Evolutionary conservation across 2,888 invertebrate species (phyloP), one percentile per base, ranked within the genome.

Genomic region (Adineta ricciae): DNA sequence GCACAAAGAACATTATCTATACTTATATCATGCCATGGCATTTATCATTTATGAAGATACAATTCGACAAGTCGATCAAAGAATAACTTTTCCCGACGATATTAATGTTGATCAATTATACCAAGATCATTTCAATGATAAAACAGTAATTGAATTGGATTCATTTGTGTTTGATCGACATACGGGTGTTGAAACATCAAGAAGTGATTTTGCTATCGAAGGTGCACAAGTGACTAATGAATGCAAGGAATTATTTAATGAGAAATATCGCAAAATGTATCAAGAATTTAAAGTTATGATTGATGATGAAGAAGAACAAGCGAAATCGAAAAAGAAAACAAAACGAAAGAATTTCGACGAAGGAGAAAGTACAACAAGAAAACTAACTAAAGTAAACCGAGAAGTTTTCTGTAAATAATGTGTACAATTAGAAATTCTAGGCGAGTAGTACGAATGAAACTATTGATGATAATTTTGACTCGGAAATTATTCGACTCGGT

Each of bases 131-230:
- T 64, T 64, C 19, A 64, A 64, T 64, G 32, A n/a, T 32, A 7
- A 36, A 14, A 64, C 11, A 14, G 32, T 19, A 32, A 64, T 64
- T 32, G 64, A 64, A 64, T 64, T 64, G 32, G 64, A 64, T 64
- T 36, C 64, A 2, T 64, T 14, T 64, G 64, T 64, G 7, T 64
- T 64, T 32, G 64, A 64, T 64, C 64, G 64, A 36, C 64, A 64
- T 32, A 64, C 64, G 32, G 64, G 64, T 64, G 32, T 19, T 16
- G 16, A 16, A 64, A 64, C 64, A 64, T 32, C 64, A 27, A 32
- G 64, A 64, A 64, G 64, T 64, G 64, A 64, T 19, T 64, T 64
- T 64, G 64, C 64, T 64, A 27, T 64, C 32, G 64, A 64, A 64
- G 64, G 64, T 64, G 64, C 64, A 19, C 32, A 64, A 64, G 64